A percentile compares a stretch with the other conserved stretches of the same genome.
Conservation (phyloP, 1,140 invertebrate genomes). For the Fragariocoptes setiger region DNA sequence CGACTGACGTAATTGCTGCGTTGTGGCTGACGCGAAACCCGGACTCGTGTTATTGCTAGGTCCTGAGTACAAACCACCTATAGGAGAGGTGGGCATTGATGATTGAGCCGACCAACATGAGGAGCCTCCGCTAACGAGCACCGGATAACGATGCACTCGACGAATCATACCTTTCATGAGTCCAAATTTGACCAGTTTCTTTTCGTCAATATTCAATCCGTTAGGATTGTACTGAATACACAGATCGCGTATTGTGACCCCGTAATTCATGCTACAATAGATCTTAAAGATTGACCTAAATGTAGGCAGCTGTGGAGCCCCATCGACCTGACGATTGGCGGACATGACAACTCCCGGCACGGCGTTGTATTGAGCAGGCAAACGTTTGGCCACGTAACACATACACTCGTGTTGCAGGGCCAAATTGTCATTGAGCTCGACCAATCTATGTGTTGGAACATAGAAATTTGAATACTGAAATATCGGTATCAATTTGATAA, state of each 20-base stretch:
- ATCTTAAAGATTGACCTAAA: conserved; percentile 42
- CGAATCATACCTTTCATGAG: conserved; percentile 41
- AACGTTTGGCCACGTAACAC: conserved; percentile 29
- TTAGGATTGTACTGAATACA: conserved; percentile 45
- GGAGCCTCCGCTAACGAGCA: conserved; percentile 4
- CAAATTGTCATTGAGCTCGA: conserved; percentile 23
- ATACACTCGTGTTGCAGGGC: conserved; percentile 40
- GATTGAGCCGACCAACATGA: too few species aligned
- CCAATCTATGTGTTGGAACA: conserved; percentile 38
- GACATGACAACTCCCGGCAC: conserved; percentile 2
- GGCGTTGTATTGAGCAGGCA: too few species aligned
- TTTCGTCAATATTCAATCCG: conserved; percentile 23
- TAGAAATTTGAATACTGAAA: conserved; percentile 82
- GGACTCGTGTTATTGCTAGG: background rate
- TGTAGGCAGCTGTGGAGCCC: conserved; percentile 23
- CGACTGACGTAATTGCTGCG: too few species aligned
- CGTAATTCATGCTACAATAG: conserved; percentile 47
- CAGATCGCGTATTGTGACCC: conserved; percentile 46
- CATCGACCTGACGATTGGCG: conserved; percentile 13
- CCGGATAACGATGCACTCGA: conserved; percentile 34
- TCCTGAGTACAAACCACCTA: too few species aligned
- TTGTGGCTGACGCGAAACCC: too few species aligned
- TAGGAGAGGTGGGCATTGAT: too few species aligned
- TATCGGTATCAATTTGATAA: conserved; percentile 48
- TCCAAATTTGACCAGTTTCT: conserved; percentile 66